phyloP scores from a whole-genome alignment of 1,140 invertebrate species.

The Anthonomus grandis region DNA sequence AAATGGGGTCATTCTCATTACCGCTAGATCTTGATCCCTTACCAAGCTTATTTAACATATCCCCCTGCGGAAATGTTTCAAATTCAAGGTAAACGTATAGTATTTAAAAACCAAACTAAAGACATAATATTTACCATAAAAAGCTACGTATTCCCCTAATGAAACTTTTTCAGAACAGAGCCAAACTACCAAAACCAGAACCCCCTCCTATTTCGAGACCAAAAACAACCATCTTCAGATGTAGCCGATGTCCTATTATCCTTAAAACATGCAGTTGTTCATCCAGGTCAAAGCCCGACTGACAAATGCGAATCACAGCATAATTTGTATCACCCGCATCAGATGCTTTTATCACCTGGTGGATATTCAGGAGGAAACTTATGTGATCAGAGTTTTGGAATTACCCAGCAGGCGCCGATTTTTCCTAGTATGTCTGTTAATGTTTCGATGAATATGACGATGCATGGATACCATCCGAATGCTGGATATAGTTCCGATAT shows the following conservation, averaged over 20 bases:
- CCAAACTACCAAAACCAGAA: constrained; percentile 32
- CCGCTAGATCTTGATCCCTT: constrained; percentile 73
- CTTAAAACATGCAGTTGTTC: constrained; percentile 82
- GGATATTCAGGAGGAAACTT: constrained; percentile 31
- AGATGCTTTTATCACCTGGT: constrained; percentile 42
- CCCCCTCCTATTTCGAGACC: constrained; percentile 32
- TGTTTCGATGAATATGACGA: constrained; percentile 97
- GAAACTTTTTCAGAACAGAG: constrained; percentile 38
- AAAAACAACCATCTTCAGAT: constrained; percentile 50
- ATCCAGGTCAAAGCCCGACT: constrained; percentile 57
- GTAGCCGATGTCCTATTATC: constrained; percentile 83
- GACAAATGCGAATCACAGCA: constrained; percentile 41
- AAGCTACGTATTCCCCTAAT: constrained; percentile 4
- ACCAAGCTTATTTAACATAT: constrained; percentile 69
- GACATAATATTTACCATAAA: not conserved
- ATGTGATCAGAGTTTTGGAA: constrained; percentile 42
- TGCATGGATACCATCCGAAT: constrained; percentile 73
- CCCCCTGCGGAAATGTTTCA: constrained; percentile 57
- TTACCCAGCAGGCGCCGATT: constrained; percentile 54
- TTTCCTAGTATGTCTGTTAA: constrained; percentile 93
- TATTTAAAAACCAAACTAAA: not conserved
- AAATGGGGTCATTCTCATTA: constrained; percentile 77
- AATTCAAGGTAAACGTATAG: constrained; percentile 17
- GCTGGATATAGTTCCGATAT: constrained; percentile 53
- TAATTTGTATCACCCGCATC: constrained; percentile 39